Evolutionary conservation across 2,797 vertebrate species (phyloP), one percentile per base, ranked within the genome.

Genomic region (Masticophis lateralis): DNA sequence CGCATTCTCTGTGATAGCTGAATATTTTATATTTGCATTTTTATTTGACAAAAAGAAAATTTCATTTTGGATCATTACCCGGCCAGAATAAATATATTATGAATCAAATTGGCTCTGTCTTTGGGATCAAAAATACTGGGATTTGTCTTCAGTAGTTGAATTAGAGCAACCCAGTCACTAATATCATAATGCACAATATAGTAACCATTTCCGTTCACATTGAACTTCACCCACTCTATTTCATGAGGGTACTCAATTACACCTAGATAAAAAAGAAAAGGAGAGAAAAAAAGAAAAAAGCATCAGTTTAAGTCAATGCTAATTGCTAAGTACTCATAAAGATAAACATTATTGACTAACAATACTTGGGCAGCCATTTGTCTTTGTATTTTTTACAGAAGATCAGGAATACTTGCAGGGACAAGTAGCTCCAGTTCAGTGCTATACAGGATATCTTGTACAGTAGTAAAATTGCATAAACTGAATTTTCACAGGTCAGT

Each of bases 211-310:
- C 98, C 98, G 93, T 97, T 97, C 93, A 98, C 97, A 92, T 99
- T 99, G 95, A 99, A 96, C 97, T 99, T 99, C 94, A 99, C 94
- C 99, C 99, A 99, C 92, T 98, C 97, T 3, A 98, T 98, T 91
- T 97, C 98, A 96, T 95, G 97, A 90, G 98, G 95, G 94, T 99
- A 94, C 93, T 98, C 98, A 94, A 99, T 95, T 74, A 97, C 96
- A 90, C 16, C 99, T 99, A 95, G 20, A 94, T 55, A 93, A 90
- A 96, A 32, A 93, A n/a, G 5, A 90, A 61, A 32, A 91, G 89
- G 16, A 43, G 60, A 9, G 60, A 32, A 79, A 96, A 28, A 93
- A n/a, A 6, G 89, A n/a, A 91, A 91, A 47, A 51, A 88, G 7
- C 4, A 91, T 88, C 28, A 18, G 1, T 63, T 86, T 63, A 37